Evolutionary conservation across 2,888 invertebrate species (phyloP).

Genomic region (Lymantria dispar): DNA sequence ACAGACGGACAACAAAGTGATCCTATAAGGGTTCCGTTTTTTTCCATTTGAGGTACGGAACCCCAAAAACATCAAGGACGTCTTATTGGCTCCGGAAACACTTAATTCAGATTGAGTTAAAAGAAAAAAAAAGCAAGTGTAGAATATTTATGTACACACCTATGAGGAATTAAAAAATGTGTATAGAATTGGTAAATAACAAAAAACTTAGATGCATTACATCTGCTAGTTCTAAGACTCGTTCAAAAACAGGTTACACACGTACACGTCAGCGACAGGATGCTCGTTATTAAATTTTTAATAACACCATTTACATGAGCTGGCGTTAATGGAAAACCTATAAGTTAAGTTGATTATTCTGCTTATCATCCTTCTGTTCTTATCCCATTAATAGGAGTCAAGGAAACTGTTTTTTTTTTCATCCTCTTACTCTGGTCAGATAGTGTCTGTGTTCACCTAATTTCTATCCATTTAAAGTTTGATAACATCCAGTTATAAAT

Average conservation of each 20-base stretch:
- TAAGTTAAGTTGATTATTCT: constrained; percentile 21
- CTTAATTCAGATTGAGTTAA: constrained; percentile 4
- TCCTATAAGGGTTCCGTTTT: too few relatives aligned
- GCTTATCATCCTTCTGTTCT: background rate
- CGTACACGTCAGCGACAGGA: constrained; percentile 40
- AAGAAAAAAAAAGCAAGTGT: constrained; percentile 14
- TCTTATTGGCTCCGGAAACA: constrained; percentile 31
- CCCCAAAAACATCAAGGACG: constrained; percentile 17
- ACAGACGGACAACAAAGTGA: too few relatives aligned
- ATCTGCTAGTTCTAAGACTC: constrained; percentile 44
- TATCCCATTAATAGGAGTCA: too few relatives aligned
- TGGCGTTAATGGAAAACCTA: constrained; percentile 29
- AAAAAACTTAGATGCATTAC: constrained; percentile 28
- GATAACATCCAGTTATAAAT: background rate
- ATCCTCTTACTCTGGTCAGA: background rate
- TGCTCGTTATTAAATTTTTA: constrained; percentile 58
- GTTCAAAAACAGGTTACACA: constrained; percentile 54
- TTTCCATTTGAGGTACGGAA: too few relatives aligned
- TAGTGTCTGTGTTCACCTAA: too few relatives aligned
- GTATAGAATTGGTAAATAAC: constrained; percentile 12
- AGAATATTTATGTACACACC: constrained; percentile 6
- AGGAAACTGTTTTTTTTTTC: too few relatives aligned
- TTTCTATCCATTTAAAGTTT: too few relatives aligned
- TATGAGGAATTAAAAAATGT: background rate
- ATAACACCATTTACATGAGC: constrained; percentile 40